A percentile compares a stretch with the other conserved stretches of the same genome.
phyloP scores from a whole-genome alignment of 2,797 vertebrate species.

The Sus cebifrons region DNA sequence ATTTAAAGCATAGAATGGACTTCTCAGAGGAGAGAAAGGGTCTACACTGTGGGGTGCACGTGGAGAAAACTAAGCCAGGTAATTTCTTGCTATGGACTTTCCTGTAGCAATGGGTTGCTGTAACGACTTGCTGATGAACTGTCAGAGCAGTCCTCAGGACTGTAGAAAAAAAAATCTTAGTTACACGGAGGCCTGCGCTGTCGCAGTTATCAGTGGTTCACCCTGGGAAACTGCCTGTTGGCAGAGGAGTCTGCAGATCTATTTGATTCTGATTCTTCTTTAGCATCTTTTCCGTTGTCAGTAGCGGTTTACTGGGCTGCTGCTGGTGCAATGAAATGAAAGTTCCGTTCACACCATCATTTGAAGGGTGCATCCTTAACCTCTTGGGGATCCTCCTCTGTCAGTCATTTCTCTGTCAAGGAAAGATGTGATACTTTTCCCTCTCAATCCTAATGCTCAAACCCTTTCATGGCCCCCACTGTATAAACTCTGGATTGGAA shows the following conservation, averaged over 20 bases:
- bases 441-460: background rate
- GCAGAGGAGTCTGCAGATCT: background rate
- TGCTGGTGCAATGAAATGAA: background rate
- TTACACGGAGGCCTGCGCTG: background rate
- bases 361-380: background rate
- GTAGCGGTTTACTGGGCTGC: background rate
- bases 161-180: background rate
- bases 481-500: background rate
- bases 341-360: background rate
- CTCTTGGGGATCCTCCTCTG: background rate
- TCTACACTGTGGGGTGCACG: background rate
- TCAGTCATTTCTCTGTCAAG: background rate
- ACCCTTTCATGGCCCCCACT: background rate
- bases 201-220: background rate
- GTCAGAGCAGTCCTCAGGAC: background rate
- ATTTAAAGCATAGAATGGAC: background rate
- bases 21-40: background rate
- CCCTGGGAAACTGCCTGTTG: background rate
- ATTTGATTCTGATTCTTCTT: constrained; percentile 28
- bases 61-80: background rate
- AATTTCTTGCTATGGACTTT: background rate
- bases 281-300: background rate
- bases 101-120: background rate
- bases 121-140: background rate
- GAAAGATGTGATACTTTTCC: background rate